Evolutionary conservation across 1,140 invertebrate genomes (phyloP), one percentile per base, ranked within the genome.

Genomic region (Drosophila biarmipes): DNA sequence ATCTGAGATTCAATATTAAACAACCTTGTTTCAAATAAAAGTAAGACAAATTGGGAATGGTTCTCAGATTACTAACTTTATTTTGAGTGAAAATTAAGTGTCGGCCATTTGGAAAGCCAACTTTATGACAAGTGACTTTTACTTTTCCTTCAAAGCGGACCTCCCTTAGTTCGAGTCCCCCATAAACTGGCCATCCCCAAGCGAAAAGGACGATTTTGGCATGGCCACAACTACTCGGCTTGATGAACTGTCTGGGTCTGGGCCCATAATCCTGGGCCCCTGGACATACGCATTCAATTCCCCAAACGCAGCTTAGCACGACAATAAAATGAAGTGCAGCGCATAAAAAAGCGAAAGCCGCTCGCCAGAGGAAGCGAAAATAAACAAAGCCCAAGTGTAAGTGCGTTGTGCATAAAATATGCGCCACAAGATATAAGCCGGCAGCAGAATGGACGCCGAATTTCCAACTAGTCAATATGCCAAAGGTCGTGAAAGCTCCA

Each of bases 271-370:
- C 75, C 57, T 48, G 61, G 80, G 82, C 78, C 81, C 78, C 51
- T 24, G 82, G 84, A 87, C 75, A 86, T 82, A 78, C 69, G 84
- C 82, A 87, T 86, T 86, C 78, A 87, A 87, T 87, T 86, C 82
- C 82, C 82, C 78, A 76, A 86, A 76, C 82, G 78, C 69, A 87
- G 82, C 82, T 86, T 86, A 87, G 82, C 74, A 52, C 73, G 74
- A 87, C 71, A 86, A 86, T 86, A 86, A 86, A 86, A 86, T 87
- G 82, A 86, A 87, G 82, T 86, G 82, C 82, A 86, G 78, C 78
- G 73, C 56, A 82, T 76, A 86, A 78, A 86, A 67, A 69, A 48
- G 11, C 11, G 40, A 53, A 66, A 74, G 59, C 45, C 48, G 45
- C 63, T 66, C 62, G 8, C 14, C 43, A 66, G 43, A 66, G 45